These are phyloP conservation scores for Sphaeridia pumilis DNA, from an alignment of 2,888 invertebrate genomes.

Conservation along the genomic window DNA sequence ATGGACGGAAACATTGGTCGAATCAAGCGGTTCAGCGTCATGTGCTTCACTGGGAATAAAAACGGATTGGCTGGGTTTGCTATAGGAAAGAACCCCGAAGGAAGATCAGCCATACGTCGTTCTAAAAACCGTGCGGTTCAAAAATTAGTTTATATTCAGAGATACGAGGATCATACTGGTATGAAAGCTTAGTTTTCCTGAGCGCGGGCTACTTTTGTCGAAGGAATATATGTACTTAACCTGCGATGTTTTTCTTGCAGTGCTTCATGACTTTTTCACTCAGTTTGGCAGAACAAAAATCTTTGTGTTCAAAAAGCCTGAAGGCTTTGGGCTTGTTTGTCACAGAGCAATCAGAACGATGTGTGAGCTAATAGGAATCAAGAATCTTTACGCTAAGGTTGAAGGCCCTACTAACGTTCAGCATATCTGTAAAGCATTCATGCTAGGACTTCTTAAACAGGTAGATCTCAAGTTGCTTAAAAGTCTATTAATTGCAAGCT, in stretches of 20 bases:
- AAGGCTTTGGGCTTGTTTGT: slow-evolving; percentile 78
- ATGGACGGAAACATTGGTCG: slow-evolving; percentile 88
- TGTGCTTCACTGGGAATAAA: slow-evolving; percentile 77
- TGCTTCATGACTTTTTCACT: slow-evolving; percentile 77
- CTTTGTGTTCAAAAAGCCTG: slow-evolving; percentile 66
- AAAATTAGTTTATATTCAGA: slow-evolving; percentile 69
- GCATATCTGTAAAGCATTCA: slow-evolving; percentile 82
- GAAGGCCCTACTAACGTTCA: slow-evolving; percentile 78
- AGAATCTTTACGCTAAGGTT: slow-evolving; percentile 73
- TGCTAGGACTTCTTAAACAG: slow-evolving; percentile 78
- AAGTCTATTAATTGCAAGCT: too few relatives aligned
- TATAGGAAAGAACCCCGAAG: slow-evolving; percentile 57
- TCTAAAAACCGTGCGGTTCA: slow-evolving; percentile 84
- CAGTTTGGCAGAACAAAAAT: slow-evolving; percentile 76
- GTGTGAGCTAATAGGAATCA: slow-evolving; percentile 79
- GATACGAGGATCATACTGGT: slow-evolving; percentile 77
- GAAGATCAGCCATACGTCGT: slow-evolving; percentile 54
- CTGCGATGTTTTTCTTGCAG: too few relatives aligned
- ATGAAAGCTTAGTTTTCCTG: too few relatives aligned
- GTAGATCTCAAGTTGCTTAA: slow-evolving; percentile 42
- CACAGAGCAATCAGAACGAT: slow-evolving; percentile 78
- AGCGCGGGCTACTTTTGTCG: too few relatives aligned
- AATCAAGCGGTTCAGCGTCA: slow-evolving; percentile 57
- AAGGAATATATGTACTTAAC: too few relatives aligned
- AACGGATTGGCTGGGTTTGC: slow-evolving; percentile 81